Percentiles rank a stretch among this genome's conserved stretches.
phyloP scores from a whole-genome alignment of 2,113 vertebrate species.

The Coregonus clupeaformis region DNA sequence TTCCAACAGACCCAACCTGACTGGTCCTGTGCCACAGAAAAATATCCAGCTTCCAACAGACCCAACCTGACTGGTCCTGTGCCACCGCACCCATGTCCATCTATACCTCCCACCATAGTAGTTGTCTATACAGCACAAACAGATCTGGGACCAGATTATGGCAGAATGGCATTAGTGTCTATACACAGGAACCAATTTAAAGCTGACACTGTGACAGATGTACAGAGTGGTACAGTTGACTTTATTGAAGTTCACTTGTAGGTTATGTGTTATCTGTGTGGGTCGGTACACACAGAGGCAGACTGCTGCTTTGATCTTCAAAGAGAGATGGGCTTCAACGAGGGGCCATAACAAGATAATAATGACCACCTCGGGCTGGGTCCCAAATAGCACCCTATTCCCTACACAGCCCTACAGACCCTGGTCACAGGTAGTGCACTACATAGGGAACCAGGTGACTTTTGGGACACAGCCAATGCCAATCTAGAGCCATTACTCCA shows the following conservation, averaged over 20 bases:
- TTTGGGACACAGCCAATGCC: neutral
- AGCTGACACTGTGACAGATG: slow-evolving; percentile 33
- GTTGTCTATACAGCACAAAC: neutral
- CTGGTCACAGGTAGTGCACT: no score
- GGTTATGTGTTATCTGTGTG: slow-evolving; percentile 56
- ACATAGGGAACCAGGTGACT: no score
- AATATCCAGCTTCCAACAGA: no score
- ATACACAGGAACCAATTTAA: neutral
- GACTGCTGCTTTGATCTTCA: slow-evolving; percentile 72
- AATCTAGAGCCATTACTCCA: slow-evolving; percentile 63
- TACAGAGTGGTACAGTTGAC: slow-evolving; percentile 43
- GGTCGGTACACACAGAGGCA: slow-evolving; percentile 60
- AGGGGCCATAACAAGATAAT: slow-evolving; percentile 70
- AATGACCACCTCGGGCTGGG: slow-evolving; percentile 50
- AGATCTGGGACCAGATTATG: neutral
- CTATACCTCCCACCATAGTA: neutral
- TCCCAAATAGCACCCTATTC: no score
- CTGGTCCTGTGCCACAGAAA: no score
- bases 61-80: no score
- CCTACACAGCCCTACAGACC: no score
- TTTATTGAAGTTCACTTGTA: slow-evolving; percentile 70
- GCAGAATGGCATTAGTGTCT: neutral
- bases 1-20: no score
- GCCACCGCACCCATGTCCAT: no score
- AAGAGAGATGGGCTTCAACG: slow-evolving; percentile 68